Percentiles rank a stretch among this genome's conserved stretches.
Conservation (phyloP, 2,113 vertebrate species). For the Pangasianodon gigas region DNA sequence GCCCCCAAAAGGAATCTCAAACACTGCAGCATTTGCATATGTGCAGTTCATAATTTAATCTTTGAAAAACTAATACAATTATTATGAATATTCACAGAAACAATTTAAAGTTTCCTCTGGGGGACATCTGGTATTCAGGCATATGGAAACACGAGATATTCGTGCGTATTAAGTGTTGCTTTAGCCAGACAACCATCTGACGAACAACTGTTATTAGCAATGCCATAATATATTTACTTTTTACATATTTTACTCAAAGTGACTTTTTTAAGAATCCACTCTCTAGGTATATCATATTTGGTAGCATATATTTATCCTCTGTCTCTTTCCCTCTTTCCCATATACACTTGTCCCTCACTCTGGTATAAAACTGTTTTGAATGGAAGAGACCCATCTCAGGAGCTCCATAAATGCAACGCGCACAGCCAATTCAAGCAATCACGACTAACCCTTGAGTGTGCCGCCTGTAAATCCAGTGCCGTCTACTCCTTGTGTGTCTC, state of each 20-base stretch:
- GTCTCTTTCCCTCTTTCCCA: conserved; percentile 25
- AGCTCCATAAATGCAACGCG: conserved; percentile 53
- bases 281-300: neutral
- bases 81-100: conserved; percentile 52
- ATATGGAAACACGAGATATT: neutral
- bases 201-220: conserved; percentile 15
- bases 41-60: conserved; percentile 56
- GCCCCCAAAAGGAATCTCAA: conserved; percentile 23
- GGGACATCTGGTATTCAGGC: conserved; percentile 24
- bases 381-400: conserved; percentile 59
- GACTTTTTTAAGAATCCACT: neutral
- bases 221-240: conserved; percentile 20
- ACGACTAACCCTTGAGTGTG: conserved; percentile 66
- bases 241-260: conserved; percentile 19
- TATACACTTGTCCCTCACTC: conserved; percentile 55
- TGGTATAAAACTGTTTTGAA: conserved; percentile 67
- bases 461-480: conserved; percentile 69
- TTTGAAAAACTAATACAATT: conserved; percentile 60
- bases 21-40: conserved; percentile 36
- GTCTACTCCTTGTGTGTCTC: conserved; percentile 65
- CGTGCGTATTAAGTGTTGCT: conserved; percentile 26
- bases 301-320: neutral
- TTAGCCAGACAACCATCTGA: conserved; percentile 21
- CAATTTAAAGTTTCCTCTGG: conserved; percentile 53
- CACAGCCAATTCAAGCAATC: conserved; percentile 71